Percentiles rank a stretch among this genome's conserved stretches.
Evolutionary conservation across 2,113 vertebrate genomes (phyloP).

Genomic region (Rynchops niger): DNA sequence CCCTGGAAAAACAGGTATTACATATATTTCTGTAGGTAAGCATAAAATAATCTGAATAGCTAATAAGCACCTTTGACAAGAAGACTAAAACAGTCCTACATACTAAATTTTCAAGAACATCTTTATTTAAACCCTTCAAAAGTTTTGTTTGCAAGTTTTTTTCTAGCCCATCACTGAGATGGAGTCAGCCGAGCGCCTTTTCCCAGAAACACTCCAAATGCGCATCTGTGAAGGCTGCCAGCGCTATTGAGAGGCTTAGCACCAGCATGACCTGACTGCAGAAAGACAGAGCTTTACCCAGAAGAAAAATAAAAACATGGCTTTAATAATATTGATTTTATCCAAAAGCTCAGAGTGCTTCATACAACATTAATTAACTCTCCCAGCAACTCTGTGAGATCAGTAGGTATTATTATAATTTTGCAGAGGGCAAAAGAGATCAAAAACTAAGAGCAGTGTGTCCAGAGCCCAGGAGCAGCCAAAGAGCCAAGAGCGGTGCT

Average conservation of each 20-base stretch:
- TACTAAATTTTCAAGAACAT: neutral
- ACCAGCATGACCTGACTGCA: neutral
- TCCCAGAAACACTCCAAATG: neutral
- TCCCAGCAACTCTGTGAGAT: neutral
- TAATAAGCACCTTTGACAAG: neutral
- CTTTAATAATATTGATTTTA: neutral
- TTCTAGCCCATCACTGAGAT: neutral
- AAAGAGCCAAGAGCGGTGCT: neutral
- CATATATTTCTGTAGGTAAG: neutral
- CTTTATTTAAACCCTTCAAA: neutral
- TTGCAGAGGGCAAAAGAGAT: neutral
- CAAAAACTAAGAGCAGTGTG: neutral
- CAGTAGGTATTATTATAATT: neutral
- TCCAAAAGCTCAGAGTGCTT: neutral
- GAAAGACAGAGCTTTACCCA: neutral
- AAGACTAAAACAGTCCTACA: neutral
- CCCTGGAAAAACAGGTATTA: neutral
- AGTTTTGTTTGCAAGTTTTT: neutral
- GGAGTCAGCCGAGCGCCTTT: neutral
- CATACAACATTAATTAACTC: constrained; percentile 7
- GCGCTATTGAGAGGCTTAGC: neutral
- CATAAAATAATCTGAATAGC: neutral
- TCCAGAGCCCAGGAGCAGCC: neutral
- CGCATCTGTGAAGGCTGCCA: neutral
- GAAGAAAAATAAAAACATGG: neutral